phyloP scores from a whole-genome alignment of 2,113 vertebrate species.

The Eubucco bourcierii region DNA sequence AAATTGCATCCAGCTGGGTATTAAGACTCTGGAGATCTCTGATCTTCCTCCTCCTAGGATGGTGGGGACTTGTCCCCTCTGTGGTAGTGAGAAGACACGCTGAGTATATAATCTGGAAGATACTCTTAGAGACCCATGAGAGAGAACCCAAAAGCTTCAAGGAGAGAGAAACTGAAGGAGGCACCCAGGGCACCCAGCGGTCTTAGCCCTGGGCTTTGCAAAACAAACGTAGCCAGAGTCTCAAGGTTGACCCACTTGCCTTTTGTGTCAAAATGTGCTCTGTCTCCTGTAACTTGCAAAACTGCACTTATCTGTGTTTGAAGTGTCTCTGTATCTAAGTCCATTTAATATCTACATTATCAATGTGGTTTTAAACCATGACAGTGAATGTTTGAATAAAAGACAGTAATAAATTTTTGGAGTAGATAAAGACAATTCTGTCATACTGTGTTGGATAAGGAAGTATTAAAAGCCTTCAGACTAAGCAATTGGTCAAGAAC shows the following conservation, averaged over 20 bases:
- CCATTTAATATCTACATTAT: background rate
- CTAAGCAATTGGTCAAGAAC: background rate
- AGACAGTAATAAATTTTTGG: background rate
- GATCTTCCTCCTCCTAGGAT: background rate
- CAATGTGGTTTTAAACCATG: background rate
- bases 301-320: background rate
- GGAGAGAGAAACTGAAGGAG: background rate
- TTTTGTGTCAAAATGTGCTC: background rate
- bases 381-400: background rate
- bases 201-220: background rate
- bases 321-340: background rate
- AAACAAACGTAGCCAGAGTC: background rate
- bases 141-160: background rate
- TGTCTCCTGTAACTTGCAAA: background rate
- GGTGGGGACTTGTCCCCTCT: background rate
- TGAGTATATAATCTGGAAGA: background rate
- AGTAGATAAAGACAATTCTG: background rate
- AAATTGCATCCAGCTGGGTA: background rate
- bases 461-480: background rate
- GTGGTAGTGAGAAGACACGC: background rate
- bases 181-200: rapidly evolving
- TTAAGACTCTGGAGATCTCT: background rate
- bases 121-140: background rate
- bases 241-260: background rate
- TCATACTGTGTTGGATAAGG: background rate